Conservation (phyloP, 2,797 vertebrate species). For the Onychomys arenicola region DNA sequence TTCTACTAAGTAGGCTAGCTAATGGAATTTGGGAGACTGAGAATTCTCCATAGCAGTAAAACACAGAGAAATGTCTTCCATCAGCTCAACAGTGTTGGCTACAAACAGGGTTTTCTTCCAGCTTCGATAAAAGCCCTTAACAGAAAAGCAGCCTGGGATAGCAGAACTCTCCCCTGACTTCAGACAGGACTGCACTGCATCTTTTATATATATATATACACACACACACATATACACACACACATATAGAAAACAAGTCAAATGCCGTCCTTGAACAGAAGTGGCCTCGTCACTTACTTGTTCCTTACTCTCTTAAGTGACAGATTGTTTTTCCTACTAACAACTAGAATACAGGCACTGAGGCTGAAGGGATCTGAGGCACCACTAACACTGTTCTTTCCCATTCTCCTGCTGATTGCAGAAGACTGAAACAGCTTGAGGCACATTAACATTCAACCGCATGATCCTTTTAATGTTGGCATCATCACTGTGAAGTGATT, state of each 20-base stretch:
- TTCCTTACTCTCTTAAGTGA: neutral
- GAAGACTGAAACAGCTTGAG: slow-evolving; percentile 1
- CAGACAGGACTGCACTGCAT: neutral
- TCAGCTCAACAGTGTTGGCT: neutral
- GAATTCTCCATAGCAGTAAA: neutral
- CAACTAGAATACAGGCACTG: neutral
- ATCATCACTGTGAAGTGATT: neutral
- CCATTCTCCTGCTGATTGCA: slow-evolving; percentile 22
- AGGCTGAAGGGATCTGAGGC: neutral
- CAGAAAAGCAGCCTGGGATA: neutral
- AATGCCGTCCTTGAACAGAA: neutral
- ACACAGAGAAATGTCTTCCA: neutral
- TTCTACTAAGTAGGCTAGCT: neutral
- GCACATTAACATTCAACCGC: neutral
- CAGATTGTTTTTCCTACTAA: slow-evolving; percentile 28
- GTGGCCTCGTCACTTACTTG: neutral
- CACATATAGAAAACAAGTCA: neutral
- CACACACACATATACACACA: too few species aligned
- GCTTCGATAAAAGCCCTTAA: neutral
- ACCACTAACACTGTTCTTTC: slow-evolving; percentile 30
- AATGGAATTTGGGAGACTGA: neutral
- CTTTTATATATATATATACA: neutral
- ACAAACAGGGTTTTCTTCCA: slow-evolving; percentile 34
- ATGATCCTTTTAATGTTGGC: neutral
- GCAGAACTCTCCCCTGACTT: neutral